Evolutionary conservation across 1,140 invertebrate species (phyloP), one percentile per base, ranked within the genome.

Genomic region (Drosophila suzukii): DNA sequence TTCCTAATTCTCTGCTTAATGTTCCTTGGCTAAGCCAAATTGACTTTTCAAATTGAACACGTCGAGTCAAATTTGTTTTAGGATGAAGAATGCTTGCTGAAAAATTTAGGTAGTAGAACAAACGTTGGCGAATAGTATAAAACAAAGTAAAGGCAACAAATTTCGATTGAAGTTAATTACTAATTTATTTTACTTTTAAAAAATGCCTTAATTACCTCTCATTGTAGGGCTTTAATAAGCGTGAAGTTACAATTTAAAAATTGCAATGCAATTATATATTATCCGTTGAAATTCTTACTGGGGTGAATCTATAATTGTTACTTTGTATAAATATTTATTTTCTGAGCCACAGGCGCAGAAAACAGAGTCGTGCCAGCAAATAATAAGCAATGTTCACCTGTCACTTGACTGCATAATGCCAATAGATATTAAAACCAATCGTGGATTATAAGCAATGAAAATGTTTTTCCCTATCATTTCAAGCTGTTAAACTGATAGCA

Each of bases 1-100:
- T 20, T 38, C 3, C 13, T n/a, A 44, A 46, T 63, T 43, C 20
- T 41, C 2, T 46, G 61, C 44, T 32, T 67, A 66, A 66, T 54
- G 39, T 44, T 66, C 32, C 62, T 38, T 38, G 27, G 41, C 20
- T 47, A 15, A 47, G 32, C 27, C 6, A 47, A 54, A 70, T 54
- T 67, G 66, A 67, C 66, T 66, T 70, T 24, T 39, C 5, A 32
- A 66, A 66, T 66, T 70, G 61, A 65, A 67, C 61, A 44, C 38
- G 32, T 70, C 24, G 24, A 47, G 34, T 39, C 32, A 32, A 46
- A 47, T 67, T 55, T 46, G 39, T 39, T 32, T 46, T 27, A 10
- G 47, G n/a, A 30, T 46, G 8, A 44, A n/a, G 34, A 27, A 62
- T 27, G 58, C 30, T 38, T 10, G 8, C 2, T 32, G 7, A 1